Evolutionary conservation across 2,113 vertebrate species (phyloP), one percentile per base, ranked within the genome.

Genomic region (Chauna torquata): DNA sequence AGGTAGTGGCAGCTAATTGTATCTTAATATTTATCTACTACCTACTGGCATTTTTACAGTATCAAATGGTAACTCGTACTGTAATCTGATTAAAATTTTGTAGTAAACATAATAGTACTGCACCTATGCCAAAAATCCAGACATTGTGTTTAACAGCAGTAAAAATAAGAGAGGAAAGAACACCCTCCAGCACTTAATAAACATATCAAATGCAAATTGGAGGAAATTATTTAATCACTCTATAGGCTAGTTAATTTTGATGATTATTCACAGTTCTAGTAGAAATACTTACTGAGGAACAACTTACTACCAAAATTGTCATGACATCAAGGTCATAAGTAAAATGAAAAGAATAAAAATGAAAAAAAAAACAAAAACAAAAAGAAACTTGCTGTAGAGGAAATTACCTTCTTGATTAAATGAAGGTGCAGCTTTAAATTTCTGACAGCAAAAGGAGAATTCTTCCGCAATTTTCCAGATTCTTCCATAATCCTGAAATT

Each of bases 221-320:
- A 95, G 89, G 74, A 92, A 96, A 95, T 96, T 95, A 94, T 96
- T 96, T 97, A 94, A 97, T 97, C 94, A 92, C 81, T 95, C 70
- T 62, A 89, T 95, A 83, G 84, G 50, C 74, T 95, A 87, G 89
- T 97, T 89, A 90, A 90, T 96, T 95, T 54, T 87, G 62, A 90
- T 94, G 71, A 82, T 95, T 94, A 94, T 96, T 94, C 94, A 95
- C 71, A 92, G 58, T 82, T 95, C 89, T 91, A 74, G 71, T 70
- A 80, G 84, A 82, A 92, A 74, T 89, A 82, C 50, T 74, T 20
- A 66, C 12, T 7, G 50, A 50, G 50, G 77, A 87, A 92, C 65
- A 76, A 88, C 91, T 92, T 92, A 91, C 71, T 87, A 92, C n/a
- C 42, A 32, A 90, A 94, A 69, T 40, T 79, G 25, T 76, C 42